Base-by-base conservation (phyloP, 2,113 vertebrate genomes). In the Otocyon megalotis region DNA sequence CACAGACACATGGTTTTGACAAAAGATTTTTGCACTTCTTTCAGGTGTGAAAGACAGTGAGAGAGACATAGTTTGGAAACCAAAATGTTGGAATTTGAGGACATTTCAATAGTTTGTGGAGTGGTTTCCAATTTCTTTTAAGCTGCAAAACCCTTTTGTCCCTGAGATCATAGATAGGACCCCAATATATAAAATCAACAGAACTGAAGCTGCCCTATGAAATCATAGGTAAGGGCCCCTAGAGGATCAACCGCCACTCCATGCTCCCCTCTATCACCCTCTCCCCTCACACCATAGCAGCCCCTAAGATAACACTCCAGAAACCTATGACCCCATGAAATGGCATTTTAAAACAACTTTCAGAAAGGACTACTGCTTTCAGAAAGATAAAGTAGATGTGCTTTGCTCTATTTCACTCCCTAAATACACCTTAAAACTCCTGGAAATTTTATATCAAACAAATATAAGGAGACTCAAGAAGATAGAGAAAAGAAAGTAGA, bases 1-100 rank as follows among this genome's bases (percentile, higher is more conserved):
- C 90, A 97, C 0, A 94, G 83, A 74, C 95, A 97, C 82, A 88
- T 93, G 86, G 77, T 79, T 96, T 85, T 82, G 60, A 96, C 72
- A 96, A 92, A 96, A 89, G 90, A 96, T 82, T 74, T 96, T 95
- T 97, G 56, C 82, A 97, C 95, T 91, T 89, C 87, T 71, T 96
- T 96, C 86, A 93, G 86, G 72, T 37, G 7, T 86, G 77, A 96
- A 97, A 97, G 87, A 88, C 69, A 93, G 89, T 95, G 88, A 97
- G 53, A 81, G 19, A 96, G 53, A 91, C 86, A 95, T n/a, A 77
- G 32, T 94, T 94, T 94, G n/a, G 77, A 96, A 98, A 93, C 48
- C 72, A 94, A 91, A 91, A 96, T 93, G 48, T 94, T 96, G 20
- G 58, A 65, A 86, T 88, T 83, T 97, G 81, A 98, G 56, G 91